Evolutionary conservation across 2,888 invertebrate genomes (phyloP), one percentile per base, ranked within the genome.

Genomic region (Plagodis dolabraria): DNA sequence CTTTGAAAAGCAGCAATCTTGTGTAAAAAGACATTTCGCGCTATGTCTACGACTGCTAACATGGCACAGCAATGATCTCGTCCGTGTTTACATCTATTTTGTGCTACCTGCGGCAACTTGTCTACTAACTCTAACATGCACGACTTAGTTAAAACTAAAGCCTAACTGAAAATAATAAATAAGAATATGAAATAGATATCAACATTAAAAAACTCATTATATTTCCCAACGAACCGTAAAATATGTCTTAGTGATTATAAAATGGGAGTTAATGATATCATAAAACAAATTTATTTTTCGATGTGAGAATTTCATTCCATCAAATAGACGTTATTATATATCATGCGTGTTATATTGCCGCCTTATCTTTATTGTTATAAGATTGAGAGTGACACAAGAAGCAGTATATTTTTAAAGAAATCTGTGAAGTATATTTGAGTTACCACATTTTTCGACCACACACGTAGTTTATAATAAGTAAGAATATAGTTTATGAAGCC

Each of bases 261-360:
- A 75, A 74, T 72, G 72, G 68, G 74, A 75, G 72, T 74, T 77
- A 80, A 81, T 76, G 76, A 74, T 69, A 65, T 75, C 76, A 70
- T 77, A 77, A 74, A 77, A 72, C 71, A 74, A 72, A 74, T 76
- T 77, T 76, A 76, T 74, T 73, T 74, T 40, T 75, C 69, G 65
- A 71, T 47, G 54, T 65, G 71, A 71, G 66, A 67, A 58, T 71
- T 74, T 68, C 68, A 69, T 70, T 63, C 62, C 65, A 48, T 64
- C 62, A 70, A 69, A 71, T 73, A 71, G 65, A 67, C 54, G 65
- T 67, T 65, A 67, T 56, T 64, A 67, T n/a, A n/a, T 61, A 60
- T 58, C 61, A 52, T 49, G 63, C 61, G 63, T 64, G 63, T 59
- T 59, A 55, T 63, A 54, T 44, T 59, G 55, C 51, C 49, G 62